Evolutionary conservation across 2,797 vertebrate genomes (phyloP), one percentile per base, ranked within the genome.

Genomic region (Coilia nasus): DNA sequence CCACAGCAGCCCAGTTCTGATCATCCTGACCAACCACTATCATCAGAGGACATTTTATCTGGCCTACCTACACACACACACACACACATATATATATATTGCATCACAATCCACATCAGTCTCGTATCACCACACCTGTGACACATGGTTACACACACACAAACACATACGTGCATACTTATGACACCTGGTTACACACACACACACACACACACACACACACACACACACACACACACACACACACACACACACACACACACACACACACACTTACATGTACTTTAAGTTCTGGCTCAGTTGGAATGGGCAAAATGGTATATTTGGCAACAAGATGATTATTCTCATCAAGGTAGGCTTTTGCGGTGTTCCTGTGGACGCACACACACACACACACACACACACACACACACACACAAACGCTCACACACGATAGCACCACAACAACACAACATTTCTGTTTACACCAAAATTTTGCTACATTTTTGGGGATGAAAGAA

Each of bases 21-120:
- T 96, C 96, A 82, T 96, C 95, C 1, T 21, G 17, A 4, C 92
- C 94, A 0, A 85, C 91, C 15, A 96, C 85, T 88, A 96, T 6
- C 89, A 96, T 10, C 62, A 94, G 0, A 0, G 95, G 95, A 88
- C 94, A 95, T 11, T 85, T 91, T 28, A 96, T 93, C 82, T 82
- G 93, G 31, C 90, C 90, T 71, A 95, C 87, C 95, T 96, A 46
- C 21, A 59, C 4, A 44, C 21, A 81, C 21, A 71, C 1, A 59
- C 19, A 81, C 5, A 81, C 46, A 28, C 6, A 15, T 0, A 78
- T 6, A 83, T 23, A 46, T 9, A 56, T 67, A 81, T 54, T 7
- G 1, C 50, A 54, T 41, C 35, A 41, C 35, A 41, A 41, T 62
- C 15, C n/a, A 17, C n/a, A 41, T 2, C 5, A 25, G 35, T 15